A percentile compares a stretch with the other conserved stretches of the same genome.
Conservation (phyloP, 2,888 invertebrate genomes). For the Microchrysa polita region DNA sequence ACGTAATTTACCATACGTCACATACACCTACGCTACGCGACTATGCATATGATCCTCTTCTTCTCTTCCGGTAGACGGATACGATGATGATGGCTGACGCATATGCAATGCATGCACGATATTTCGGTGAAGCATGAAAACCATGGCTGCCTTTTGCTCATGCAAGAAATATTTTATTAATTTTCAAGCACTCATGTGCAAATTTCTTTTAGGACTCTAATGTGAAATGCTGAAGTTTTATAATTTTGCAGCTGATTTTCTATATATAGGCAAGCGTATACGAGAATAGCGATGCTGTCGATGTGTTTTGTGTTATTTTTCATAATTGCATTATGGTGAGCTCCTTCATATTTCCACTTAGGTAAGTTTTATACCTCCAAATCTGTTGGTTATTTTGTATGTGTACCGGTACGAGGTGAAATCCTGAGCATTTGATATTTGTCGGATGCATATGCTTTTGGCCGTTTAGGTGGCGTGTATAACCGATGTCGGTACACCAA, state of each 20-base stretch:
- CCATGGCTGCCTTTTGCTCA: constrained; percentile 26
- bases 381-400: constrained; percentile 5
- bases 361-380: no score
- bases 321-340: no score
- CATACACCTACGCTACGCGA: background rate
- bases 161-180: constrained; percentile 49
- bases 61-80: no score
- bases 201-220: constrained; percentile 47
- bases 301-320: no score
- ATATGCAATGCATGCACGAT: constrained; percentile 6
- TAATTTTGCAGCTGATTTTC: no score
- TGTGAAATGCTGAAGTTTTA: constrained; percentile 36
- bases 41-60: no score
- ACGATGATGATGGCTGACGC: background rate
- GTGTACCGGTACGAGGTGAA: background rate
- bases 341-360: no score
- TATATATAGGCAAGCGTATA: no score
- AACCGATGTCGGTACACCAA: constrained; percentile 5
- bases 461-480: background rate
- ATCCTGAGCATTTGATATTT: background rate
- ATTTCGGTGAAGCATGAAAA: constrained; percentile 20
- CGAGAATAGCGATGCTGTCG: no score
- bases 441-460: background rate
- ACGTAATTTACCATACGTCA: background rate
- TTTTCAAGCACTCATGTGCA: constrained; percentile 49